A percentile compares a stretch with the other conserved stretches of the same genome.
Conservation (phyloP, 2,113 vertebrate species). For the Nannobrachium achirus region DNA sequence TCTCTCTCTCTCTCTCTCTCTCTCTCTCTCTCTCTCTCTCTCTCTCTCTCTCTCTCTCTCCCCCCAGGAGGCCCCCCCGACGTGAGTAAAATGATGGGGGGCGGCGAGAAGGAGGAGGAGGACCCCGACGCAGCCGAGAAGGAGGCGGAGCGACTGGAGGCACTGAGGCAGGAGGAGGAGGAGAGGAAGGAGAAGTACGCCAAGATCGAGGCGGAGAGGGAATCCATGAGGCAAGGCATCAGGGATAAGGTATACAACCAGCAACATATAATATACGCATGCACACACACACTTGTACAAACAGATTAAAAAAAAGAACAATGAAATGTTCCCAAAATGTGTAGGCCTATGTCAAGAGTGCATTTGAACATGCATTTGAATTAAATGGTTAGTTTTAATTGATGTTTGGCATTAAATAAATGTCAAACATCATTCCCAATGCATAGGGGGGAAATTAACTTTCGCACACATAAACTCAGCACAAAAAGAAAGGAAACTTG, state of each 20-base stretch:
- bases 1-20: background rate
- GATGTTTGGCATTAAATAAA: no score
- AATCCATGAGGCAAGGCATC: constrained; percentile 96
- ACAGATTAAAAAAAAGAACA: no score
- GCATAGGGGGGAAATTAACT: no score
- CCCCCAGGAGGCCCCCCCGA: constrained; percentile 89
- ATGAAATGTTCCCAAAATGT: no score
- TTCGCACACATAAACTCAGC: no score
- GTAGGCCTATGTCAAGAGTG: no score
- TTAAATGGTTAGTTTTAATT: no score
- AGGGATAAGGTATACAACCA: constrained; percentile 88
- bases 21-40: background rate
- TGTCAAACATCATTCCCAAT: no score
- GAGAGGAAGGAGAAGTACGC: constrained; percentile 97
- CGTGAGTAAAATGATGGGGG: constrained; percentile 98
- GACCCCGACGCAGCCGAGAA: constrained; percentile 96
- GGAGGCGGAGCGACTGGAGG: constrained; percentile 96
- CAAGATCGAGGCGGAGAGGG: constrained; percentile 97
- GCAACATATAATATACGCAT: background rate
- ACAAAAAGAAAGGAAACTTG: no score
- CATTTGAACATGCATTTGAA: no score
- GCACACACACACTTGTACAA: no score
- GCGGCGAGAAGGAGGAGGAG: constrained; percentile 96
- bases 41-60: background rate
- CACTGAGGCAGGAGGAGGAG: constrained; percentile 95